phyloP scores from a whole-genome alignment of 2,113 vertebrate genomes.

The Tachysurus vachellii region DNA sequence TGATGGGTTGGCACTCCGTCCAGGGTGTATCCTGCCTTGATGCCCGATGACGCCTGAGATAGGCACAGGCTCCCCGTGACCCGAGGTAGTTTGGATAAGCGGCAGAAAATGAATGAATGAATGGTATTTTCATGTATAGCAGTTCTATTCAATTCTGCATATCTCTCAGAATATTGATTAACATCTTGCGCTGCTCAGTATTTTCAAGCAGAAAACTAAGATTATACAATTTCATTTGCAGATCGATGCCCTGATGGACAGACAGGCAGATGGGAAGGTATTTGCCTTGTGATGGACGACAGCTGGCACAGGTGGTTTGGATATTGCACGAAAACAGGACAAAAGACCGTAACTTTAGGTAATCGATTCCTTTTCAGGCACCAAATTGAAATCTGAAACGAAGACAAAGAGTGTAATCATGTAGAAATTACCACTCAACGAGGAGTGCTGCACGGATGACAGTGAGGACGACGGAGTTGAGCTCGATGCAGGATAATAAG shows the following conservation, averaged over 20 bases:
- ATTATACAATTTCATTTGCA: background rate
- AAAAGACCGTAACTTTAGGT: background rate
- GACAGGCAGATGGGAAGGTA: background rate
- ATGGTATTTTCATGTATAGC: background rate
- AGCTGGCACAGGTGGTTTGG: background rate
- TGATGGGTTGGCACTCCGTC: no score
- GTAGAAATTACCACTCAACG: background rate
- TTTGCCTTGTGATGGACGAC: background rate
- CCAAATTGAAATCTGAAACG: background rate
- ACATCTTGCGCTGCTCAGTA: no score
- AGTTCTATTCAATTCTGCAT: background rate
- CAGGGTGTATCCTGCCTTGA: no score
- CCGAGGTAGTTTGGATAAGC: no score
- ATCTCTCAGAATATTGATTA: background rate
- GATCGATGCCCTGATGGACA: background rate
- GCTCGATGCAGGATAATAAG: background rate
- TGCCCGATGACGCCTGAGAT: no score
- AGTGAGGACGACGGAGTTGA: background rate
- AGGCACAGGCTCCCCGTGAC: no score
- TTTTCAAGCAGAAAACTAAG: background rate
- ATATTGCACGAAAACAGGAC: background rate
- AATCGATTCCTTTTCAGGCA: background rate
- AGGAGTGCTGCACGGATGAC: no score
- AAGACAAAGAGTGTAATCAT: constrained; percentile 1
- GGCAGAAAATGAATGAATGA: no score